phyloP scores from a whole-genome alignment of 2,888 invertebrate species.

The Mantis religiosa region DNA sequence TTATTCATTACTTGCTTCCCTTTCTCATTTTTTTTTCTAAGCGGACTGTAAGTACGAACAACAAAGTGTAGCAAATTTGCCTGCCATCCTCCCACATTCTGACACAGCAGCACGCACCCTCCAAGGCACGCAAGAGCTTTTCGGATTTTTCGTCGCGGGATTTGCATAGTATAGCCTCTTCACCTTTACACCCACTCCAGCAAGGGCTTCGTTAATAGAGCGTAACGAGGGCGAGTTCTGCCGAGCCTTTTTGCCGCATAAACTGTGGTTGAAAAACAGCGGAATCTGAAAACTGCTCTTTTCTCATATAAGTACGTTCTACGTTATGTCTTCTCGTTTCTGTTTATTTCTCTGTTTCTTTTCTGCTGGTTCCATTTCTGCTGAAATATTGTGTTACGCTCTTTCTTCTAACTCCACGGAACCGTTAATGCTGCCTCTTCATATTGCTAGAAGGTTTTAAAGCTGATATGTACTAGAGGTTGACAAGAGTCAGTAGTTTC shows the following conservation, averaged over 20 bases:
- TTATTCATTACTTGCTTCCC: neutral
- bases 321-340: neutral
- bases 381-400: neutral
- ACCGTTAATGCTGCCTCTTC: neutral
- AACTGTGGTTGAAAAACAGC: neutral
- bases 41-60: neutral
- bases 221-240: neutral
- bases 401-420: neutral
- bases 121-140: neutral
- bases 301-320: neutral
- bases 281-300: neutral
- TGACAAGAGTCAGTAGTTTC: no score
- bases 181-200: neutral
- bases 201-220: neutral
- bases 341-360: neutral
- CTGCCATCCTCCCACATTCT: neutral
- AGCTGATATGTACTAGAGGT: no score
- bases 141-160: neutral
- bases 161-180: neutral
- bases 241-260: neutral
- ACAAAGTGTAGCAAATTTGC: neutral
- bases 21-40: neutral
- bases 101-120: neutral
- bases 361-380: neutral
- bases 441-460: neutral